Percentiles rank a stretch among this genome's conserved stretches.
Evolutionary conservation across 1,140 invertebrate genomes (phyloP).

Genomic region (Caerostris extrusa): DNA sequence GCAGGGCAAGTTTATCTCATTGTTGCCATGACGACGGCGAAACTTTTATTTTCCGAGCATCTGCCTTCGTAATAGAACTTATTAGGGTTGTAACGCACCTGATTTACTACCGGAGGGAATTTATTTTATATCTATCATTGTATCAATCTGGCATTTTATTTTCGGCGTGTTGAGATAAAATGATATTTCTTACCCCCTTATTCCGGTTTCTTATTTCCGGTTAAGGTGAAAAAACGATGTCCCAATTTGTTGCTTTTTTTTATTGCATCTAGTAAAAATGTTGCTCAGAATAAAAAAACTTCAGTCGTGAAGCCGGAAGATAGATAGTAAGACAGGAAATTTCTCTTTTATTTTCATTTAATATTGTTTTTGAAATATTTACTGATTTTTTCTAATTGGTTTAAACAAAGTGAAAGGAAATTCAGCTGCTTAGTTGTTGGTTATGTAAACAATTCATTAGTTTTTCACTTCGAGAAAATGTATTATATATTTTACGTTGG

Average conservation of each 20-base stretch:
- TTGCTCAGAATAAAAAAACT: neutral
- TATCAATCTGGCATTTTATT: constrained; percentile 2
- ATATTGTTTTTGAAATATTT: too few relatives aligned
- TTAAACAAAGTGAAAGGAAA: too few relatives aligned
- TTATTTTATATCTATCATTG: constrained; percentile 20
- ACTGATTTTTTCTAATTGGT: too few relatives aligned
- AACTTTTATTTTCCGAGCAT: neutral
- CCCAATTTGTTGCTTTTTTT: neutral
- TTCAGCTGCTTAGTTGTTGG: too few relatives aligned
- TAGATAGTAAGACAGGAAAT: neutral
- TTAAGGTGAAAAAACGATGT: neutral
- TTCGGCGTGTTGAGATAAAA: neutral
- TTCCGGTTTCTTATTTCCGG: neutral
- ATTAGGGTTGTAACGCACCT: constrained; percentile 17
- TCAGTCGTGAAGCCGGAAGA: too few relatives aligned
- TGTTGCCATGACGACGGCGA: neutral
- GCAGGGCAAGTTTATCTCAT: constrained; percentile 17
- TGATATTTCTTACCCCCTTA: neutral
- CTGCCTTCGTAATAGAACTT: constrained; percentile 4
- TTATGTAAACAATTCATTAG: too few relatives aligned
- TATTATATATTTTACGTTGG: too few relatives aligned
- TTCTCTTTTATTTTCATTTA: too few relatives aligned
- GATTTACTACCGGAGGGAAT: constrained; percentile 1
- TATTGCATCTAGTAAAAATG: neutral
- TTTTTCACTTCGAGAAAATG: too few relatives aligned